Evolutionary conservation across 2,888 invertebrate genomes (phyloP).

Genomic region (Watsonalla binaria): DNA sequence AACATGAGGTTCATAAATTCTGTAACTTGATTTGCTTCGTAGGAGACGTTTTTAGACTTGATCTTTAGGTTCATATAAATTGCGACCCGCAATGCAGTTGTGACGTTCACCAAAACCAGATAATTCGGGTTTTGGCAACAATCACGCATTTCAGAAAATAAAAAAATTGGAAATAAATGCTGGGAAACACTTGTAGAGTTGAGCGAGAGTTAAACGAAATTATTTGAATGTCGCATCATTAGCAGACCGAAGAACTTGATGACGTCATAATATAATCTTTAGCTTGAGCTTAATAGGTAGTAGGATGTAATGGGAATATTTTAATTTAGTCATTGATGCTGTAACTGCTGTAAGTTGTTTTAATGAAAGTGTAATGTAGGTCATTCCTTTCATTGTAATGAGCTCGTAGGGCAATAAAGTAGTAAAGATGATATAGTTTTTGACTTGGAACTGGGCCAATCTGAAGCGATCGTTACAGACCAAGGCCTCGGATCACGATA

Average conservation of each 20-base stretch:
- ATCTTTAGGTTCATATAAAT: too few species aligned
- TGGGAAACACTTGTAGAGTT: too few species aligned
- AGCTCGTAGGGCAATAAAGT: constrained; percentile 11
- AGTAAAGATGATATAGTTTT: constrained; percentile 32
- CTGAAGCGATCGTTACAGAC: constrained; percentile 40
- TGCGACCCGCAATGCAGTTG: constrained; percentile 34
- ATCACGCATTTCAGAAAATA: constrained; percentile 4
- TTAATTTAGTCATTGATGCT: not conserved
- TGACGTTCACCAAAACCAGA: constrained; percentile 19
- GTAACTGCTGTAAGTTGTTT: not conserved
- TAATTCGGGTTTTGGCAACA: constrained; percentile 28
- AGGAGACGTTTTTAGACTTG: too few species aligned
- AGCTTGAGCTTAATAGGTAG: too few species aligned
- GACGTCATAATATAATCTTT: too few species aligned
- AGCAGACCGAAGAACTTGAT: too few species aligned
- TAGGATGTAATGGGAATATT: not conserved
- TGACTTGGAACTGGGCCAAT: constrained; percentile 49
- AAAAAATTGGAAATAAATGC: not conserved
- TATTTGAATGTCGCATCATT: too few species aligned
- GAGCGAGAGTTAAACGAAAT: too few species aligned
- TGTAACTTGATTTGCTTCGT: too few species aligned
- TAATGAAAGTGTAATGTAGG: not conserved
- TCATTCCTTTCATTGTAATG: not conserved
- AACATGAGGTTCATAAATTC: too few species aligned
- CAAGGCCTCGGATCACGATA: constrained; percentile 40